Conservation (phyloP, 2,113 vertebrate species). For the Murina feae region DNA sequence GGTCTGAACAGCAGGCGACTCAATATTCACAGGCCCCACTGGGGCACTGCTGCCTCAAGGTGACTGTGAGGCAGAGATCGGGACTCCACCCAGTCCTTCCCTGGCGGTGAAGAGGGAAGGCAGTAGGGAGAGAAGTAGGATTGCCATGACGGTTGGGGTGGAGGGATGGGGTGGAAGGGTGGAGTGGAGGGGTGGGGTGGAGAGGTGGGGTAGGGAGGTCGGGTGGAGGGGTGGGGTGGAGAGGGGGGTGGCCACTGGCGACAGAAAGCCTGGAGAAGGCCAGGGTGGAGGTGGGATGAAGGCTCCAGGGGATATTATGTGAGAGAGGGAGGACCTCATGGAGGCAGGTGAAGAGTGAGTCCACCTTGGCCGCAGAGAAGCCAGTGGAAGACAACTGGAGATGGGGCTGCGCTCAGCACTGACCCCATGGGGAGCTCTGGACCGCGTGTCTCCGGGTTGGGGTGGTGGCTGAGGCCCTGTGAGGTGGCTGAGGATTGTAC, state of each 20-base stretch:
- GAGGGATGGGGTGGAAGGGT: background rate
- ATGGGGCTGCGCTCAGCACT: accelerated
- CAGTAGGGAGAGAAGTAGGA: background rate
- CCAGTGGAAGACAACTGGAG: background rate
- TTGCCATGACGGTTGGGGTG: background rate
- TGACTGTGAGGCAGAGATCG: background rate
- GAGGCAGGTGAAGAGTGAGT: background rate
- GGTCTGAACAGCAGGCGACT: background rate
- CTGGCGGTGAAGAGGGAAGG: background rate
- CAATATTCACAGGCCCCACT: background rate
- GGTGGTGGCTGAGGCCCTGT: background rate
- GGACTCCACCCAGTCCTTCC: too few relatives aligned
- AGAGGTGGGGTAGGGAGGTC: background rate
- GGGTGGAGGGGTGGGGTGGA: background rate
- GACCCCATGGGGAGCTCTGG: background rate
- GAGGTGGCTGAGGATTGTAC: background rate
- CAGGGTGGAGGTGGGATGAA: background rate
- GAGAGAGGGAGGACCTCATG: background rate
- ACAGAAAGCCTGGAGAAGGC: background rate
- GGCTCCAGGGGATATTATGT: background rate
- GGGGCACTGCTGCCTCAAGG: background rate
- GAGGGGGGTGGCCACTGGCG: background rate
- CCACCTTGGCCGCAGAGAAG: accelerated
- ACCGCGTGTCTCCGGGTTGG: background rate
- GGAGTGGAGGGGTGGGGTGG: background rate